Conservation (phyloP, 2,888 invertebrate genomes). For the Ctenicera cuprea region DNA sequence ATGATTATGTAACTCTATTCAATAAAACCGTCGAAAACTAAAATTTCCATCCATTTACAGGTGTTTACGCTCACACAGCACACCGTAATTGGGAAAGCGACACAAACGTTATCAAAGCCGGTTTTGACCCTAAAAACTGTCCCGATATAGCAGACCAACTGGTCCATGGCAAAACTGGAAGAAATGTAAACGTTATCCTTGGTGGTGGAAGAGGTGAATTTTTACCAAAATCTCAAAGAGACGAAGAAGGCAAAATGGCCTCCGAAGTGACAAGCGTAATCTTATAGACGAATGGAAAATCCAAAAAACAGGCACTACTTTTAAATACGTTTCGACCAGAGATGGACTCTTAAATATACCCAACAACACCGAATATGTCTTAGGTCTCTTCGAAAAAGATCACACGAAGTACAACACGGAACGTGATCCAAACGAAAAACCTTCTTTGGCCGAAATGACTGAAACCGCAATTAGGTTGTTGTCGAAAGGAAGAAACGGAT, state of each 20-base stretch:
- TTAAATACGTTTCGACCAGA: conserved; percentile 76
- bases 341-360: conserved; percentile 75
- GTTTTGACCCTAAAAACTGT: conserved; percentile 72
- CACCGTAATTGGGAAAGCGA: conserved; percentile 86
- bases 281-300: conserved; percentile 81
- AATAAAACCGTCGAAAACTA: no score
- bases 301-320: conserved; percentile 70
- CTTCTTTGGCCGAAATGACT: conserved; percentile 87
- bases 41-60: conserved; percentile 63
- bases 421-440: conserved; percentile 75
- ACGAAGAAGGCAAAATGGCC: conserved; percentile 70
- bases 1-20: no score
- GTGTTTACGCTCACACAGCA: conserved; percentile 83
- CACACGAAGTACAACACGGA: conserved; percentile 79
- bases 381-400: conserved; percentile 63
- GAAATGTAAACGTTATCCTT: conserved; percentile 82
- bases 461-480: conserved; percentile 84
- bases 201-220: conserved; percentile 85
- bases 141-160: conserved; percentile 85
- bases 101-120: conserved; percentile 67
- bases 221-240: conserved; percentile 74
- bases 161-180: conserved; percentile 79
- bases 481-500: conserved; percentile 77
- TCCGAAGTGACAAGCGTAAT: conserved; percentile 78
- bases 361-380: conserved; percentile 75